phyloP scores from a whole-genome alignment of 2,113 vertebrate genomes.

The Progne subis region DNA sequence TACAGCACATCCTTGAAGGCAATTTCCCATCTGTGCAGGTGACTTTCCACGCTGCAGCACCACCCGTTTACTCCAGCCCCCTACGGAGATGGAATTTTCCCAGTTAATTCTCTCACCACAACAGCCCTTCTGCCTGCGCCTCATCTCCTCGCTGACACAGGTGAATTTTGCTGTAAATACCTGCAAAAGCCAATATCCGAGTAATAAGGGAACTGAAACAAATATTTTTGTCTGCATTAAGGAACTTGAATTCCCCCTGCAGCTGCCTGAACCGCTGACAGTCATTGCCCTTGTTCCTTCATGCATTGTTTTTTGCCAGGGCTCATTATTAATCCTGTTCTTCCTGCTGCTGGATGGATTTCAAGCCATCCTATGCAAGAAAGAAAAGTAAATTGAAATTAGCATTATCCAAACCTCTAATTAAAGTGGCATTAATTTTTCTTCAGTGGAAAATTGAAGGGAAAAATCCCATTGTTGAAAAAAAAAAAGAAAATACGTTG shows the following conservation, averaged over 20 bases:
- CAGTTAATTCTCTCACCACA: not conserved
- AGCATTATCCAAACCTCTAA: conserved; percentile 9
- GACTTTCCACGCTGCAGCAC: not conserved
- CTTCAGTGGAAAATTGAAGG: not conserved
- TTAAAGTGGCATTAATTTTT: conserved; percentile 44
- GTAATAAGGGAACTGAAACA: not conserved
- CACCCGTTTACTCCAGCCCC: not conserved
- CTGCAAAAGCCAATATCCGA: not conserved
- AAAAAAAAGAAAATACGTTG: conserved; percentile 11
- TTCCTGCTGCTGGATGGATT: not conserved
- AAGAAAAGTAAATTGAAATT: conserved; percentile 28
- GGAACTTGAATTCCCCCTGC: not conserved
- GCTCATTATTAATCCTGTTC: not conserved
- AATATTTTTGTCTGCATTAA: not conserved
- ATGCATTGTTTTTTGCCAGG: not conserved
- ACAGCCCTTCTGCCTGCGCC: not conserved
- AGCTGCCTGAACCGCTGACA: not conserved
- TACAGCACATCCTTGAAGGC: not conserved
- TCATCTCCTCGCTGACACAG: not conserved
- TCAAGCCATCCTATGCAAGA: not conserved
- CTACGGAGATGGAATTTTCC: not conserved
- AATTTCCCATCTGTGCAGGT: not conserved
- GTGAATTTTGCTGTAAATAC: not conserved
- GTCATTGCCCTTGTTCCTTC: not conserved
- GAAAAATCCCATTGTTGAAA: not conserved